phyloP scores from a whole-genome alignment of 2,888 invertebrate genomes.

The Phyllotreta cruciferae region DNA sequence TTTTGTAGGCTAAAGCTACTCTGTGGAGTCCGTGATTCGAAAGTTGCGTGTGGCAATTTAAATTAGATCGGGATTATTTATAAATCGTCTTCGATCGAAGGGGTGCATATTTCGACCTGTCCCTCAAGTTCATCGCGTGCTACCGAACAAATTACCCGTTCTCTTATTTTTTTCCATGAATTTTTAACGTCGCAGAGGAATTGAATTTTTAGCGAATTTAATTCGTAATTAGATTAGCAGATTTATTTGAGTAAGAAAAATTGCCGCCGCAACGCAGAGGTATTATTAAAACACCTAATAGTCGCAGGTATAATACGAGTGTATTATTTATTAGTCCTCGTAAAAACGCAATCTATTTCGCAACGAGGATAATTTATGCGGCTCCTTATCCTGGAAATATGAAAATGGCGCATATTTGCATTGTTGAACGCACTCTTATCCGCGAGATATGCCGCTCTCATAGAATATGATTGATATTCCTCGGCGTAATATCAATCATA shows the following conservation, averaged over 20 bases:
- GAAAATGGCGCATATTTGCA: slow-evolving; percentile 35
- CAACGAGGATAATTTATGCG: slow-evolving; percentile 30
- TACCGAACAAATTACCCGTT: slow-evolving; percentile 1
- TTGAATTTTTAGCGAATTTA: too few relatives aligned
- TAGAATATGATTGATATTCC: slow-evolving; percentile 35
- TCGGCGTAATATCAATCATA: slow-evolving; percentile 28
- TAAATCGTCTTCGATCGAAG: slow-evolving; percentile 41
- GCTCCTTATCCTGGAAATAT: slow-evolving; percentile 34
- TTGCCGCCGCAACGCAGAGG: not conserved
- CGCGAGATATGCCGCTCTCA: slow-evolving; percentile 24
- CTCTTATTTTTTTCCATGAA: too few relatives aligned
- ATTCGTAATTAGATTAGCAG: too few relatives aligned
- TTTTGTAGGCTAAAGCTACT: slow-evolving; percentile 2
- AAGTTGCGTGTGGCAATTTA: slow-evolving; percentile 37
- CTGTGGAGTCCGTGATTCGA: slow-evolving; percentile 4
- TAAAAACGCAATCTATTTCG: slow-evolving; percentile 20
- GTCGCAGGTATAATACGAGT: slow-evolving; percentile 2
- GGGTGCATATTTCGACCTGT: slow-evolving; percentile 17
- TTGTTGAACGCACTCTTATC: slow-evolving; percentile 32
- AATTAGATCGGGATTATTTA: slow-evolving; percentile 41
- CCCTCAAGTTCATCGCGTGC: slow-evolving; percentile 31
- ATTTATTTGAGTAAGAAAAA: too few relatives aligned
- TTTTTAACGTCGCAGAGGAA: too few relatives aligned
- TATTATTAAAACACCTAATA: too few relatives aligned
- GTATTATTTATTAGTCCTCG: slow-evolving; percentile 23